phyloP scores from a whole-genome alignment of 2,888 invertebrate species.

The Hydroisotoma schaefferi region DNA sequence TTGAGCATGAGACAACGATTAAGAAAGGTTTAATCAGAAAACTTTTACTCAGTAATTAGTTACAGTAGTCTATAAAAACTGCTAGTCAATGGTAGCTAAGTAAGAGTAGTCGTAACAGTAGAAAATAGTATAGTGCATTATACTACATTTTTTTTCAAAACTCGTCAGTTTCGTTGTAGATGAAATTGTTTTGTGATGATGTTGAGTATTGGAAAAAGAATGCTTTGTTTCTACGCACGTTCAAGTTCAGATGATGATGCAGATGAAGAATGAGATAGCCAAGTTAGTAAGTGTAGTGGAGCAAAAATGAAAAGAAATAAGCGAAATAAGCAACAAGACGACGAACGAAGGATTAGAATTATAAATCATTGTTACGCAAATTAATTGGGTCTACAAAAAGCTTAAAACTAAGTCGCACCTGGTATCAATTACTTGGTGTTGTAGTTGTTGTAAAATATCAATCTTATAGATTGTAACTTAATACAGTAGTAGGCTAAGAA shows the following conservation, averaged over 20 bases:
- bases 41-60: too few species aligned
- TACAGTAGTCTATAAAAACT: too few species aligned
- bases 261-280: not conserved
- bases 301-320: not conserved
- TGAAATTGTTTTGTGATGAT: too few species aligned
- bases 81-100: too few species aligned
- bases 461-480: conserved; percentile 6
- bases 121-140: too few species aligned
- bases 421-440: conserved; percentile 1
- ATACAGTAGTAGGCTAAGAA: conserved; percentile 8
- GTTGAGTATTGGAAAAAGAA: not conserved
- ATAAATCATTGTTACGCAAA: conserved; percentile 17
- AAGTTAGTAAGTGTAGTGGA: not conserved
- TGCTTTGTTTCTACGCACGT: not conserved
- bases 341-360: conserved; percentile 2
- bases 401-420: conserved; percentile 18
- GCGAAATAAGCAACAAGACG: conserved; percentile 6
- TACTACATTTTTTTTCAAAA: too few species aligned
- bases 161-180: too few species aligned
- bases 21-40: too few species aligned
- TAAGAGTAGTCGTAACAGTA: too few species aligned
- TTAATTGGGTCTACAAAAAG: conserved; percentile 16
- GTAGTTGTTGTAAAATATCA: too few species aligned
- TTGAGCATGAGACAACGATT: too few species aligned
- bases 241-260: not conserved